Evolutionary conservation across 2,888 invertebrate genomes (phyloP).

Genomic region (Agriopis leucophaearia): DNA sequence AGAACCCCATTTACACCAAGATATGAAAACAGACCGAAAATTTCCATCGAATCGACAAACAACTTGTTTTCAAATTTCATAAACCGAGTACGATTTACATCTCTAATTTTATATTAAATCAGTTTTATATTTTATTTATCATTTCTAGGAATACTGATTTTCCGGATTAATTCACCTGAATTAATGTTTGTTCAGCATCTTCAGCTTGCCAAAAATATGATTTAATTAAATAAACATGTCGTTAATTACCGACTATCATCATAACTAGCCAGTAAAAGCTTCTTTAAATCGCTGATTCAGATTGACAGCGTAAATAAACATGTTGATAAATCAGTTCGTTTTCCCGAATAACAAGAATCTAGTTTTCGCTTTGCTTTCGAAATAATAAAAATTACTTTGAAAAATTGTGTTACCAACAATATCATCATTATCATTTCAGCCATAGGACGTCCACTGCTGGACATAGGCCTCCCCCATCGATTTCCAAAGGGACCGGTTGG

Average conservation of each 20-base stretch:
- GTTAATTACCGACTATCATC: slow-evolving; percentile 25
- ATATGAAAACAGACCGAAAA: slow-evolving; percentile 7
- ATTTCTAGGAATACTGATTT: slow-evolving; percentile 20
- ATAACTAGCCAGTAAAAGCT: slow-evolving; percentile 28
- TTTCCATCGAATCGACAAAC: slow-evolving; percentile 2
- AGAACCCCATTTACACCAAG: not conserved
- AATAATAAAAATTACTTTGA: not conserved
- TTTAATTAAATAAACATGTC: slow-evolving; percentile 31
- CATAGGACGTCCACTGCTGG: too few species aligned
- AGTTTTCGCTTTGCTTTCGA: not conserved
- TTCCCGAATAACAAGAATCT: slow-evolving; percentile 25
- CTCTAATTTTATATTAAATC: slow-evolving; percentile 4
- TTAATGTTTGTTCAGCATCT: slow-evolving; percentile 29
- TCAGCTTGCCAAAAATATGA: slow-evolving; percentile 35
- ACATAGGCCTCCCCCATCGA: too few species aligned
- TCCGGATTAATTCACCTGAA: slow-evolving; percentile 16
- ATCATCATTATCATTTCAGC: too few species aligned
- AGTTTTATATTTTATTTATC: not conserved
- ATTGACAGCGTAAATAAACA: slow-evolving; percentile 55
- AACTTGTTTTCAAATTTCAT: slow-evolving; percentile 14
- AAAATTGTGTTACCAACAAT: too few species aligned
- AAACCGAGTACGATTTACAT: slow-evolving; percentile 16
- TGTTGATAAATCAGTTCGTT: slow-evolving; percentile 42
- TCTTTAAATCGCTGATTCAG: slow-evolving; percentile 29
- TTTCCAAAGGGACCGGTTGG: too few species aligned